A percentile compares a stretch with the other conserved stretches of the same genome.
Evolutionary conservation across 2,797 vertebrate species (phyloP).

Genomic region (Holocentrus rufus): DNA sequence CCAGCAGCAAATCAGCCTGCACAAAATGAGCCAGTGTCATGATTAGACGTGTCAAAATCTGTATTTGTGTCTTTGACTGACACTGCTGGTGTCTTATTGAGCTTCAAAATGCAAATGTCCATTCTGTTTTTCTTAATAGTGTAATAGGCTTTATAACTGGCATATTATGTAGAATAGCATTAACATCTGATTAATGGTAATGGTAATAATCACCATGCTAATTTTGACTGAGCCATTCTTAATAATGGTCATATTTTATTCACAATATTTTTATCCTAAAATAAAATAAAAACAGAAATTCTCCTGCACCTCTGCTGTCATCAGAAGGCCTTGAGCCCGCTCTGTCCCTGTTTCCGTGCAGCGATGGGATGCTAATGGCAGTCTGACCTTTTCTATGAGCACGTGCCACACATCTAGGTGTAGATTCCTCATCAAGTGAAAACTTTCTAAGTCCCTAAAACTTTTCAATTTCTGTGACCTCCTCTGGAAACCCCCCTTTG

Average conservation of each 20-base stretch:
- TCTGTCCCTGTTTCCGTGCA: neutral
- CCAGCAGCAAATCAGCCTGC: constrained; percentile 5
- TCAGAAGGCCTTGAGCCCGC: neutral
- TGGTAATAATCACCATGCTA: neutral
- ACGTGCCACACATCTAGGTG: constrained; percentile 35
- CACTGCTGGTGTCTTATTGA: constrained; percentile 13
- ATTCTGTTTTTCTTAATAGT: neutral
- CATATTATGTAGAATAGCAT: neutral
- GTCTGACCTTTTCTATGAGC: constrained; percentile 23
- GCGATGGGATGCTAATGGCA: neutral
- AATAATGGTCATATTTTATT: neutral
- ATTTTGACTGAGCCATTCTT: neutral
- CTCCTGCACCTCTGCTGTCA: neutral
- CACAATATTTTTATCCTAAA: neutral
- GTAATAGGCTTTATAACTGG: neutral
- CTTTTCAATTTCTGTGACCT: constrained; percentile 58
- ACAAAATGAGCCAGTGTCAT: neutral
- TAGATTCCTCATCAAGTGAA: constrained; percentile 40
- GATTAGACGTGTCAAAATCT: constrained; percentile 19
- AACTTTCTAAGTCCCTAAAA: constrained; percentile 63
- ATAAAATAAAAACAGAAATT: neutral
- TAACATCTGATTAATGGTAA: neutral
- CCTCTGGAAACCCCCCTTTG: constrained; percentile 38
- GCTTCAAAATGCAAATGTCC: constrained; percentile 12
- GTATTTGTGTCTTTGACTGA: neutral